phyloP scores from a whole-genome alignment of 2,113 vertebrate genomes.

The Upupa epops region DNA sequence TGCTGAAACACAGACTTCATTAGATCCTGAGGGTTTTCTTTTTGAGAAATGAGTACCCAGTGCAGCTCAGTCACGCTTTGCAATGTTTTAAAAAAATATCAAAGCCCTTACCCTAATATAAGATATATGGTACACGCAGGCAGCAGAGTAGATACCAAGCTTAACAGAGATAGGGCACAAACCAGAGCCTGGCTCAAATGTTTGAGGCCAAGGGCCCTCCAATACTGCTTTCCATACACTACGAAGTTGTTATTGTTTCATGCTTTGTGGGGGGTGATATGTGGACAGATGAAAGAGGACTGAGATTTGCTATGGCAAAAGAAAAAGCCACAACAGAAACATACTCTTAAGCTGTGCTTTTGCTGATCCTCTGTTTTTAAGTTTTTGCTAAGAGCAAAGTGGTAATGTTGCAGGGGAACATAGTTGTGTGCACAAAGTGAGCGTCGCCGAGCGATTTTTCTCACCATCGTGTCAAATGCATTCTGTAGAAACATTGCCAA shows the following conservation, averaged over 20 bases:
- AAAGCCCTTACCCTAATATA: not conserved
- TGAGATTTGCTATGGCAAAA: not conserved
- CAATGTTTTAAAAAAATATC: not conserved
- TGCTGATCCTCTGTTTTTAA: not conserved
- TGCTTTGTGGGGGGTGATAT: not conserved
- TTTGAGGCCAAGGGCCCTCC: not conserved
- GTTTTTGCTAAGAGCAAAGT: not conserved
- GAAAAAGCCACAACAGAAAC: not conserved
- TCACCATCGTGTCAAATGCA: not conserved
- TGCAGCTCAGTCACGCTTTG: not conserved
- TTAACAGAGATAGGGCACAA: not conserved
- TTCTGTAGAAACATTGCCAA: not conserved
- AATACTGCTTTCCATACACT: not conserved
- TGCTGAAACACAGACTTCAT: not conserved
- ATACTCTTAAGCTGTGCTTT: not conserved
- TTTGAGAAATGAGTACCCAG: not conserved
- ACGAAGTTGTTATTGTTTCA: not conserved
- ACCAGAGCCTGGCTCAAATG: not conserved
- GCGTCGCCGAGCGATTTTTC: constrained; percentile 11
- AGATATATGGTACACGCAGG: not conserved
- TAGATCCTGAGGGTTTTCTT: not conserved
- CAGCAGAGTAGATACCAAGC: not conserved
- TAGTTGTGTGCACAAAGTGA: not conserved
- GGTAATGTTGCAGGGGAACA: not conserved
- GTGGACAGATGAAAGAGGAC: not conserved